Base-by-base conservation (phyloP, 1,140 invertebrate genomes). In the Nasonia longicornis region DNA sequence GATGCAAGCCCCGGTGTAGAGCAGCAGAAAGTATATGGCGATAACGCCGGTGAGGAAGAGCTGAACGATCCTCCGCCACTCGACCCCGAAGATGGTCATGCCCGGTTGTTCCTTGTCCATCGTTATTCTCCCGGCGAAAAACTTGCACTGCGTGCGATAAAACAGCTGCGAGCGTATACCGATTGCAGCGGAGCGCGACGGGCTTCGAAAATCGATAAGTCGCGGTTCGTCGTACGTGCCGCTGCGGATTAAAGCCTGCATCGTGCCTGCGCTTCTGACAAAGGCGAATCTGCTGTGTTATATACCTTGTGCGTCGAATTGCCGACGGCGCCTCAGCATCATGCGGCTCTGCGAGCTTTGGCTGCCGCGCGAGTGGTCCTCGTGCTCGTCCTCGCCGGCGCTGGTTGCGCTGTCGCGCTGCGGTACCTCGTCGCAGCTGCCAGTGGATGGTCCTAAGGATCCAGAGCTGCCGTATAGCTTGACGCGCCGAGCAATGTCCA, bases 341-440 rank as follows among this genome's bases (percentile, higher is more conserved):
- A 87, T 87, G 67, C 90, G 86, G 80, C 86, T 88, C 48, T 91
- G 90, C 4, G 88, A 87, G 20, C 86, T 85, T 0, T 86, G 83
- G 8, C 85, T 87, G 3, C 85, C 64, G 45, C 86, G 84, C 0
- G 74, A 78, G 48, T 87, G 84, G 52, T 90, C 86, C 42, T 89
- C 87, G 3, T 87, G 86, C 20, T 91, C 90, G 73, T 90, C 90
- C 78, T 91, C 90, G 1, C 89, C 89, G 3, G 90, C 89, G 80
- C 89, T 91, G 8, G 89, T 91, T 10, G 90, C 89, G 81, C 90
- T 91, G 82, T 91, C 90, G 2, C 89, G 88, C 82, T 90, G 89
- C 77, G 90, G 83, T 6, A 88, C 83, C 81, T 91, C 88, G 64
- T 90, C 88, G 29, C 86, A 84, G 76, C 86, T 88, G 26, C 87